phyloP scores from a whole-genome alignment of 2,888 invertebrate genomes.

The Lepeophtheirus nordmannii region DNA sequence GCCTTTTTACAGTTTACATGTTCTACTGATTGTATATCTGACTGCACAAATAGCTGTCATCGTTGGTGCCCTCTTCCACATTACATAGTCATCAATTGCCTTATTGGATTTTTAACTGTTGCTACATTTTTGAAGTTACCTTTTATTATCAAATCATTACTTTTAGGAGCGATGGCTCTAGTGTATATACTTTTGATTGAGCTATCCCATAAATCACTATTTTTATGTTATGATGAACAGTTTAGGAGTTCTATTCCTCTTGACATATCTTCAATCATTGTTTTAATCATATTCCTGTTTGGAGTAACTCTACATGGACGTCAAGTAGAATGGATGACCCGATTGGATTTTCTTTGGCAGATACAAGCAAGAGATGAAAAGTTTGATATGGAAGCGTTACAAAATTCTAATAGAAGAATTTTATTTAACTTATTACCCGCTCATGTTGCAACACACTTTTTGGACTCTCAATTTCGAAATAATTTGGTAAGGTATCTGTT shows the following conservation, averaged over 20 bases:
- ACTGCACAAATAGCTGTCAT: constrained; percentile 40
- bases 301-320: constrained; percentile 68
- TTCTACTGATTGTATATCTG: constrained; percentile 19
- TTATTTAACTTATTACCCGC: constrained; percentile 75
- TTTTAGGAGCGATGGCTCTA: constrained; percentile 59
- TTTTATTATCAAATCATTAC: constrained; percentile 59
- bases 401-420: constrained; percentile 64
- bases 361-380: constrained; percentile 70
- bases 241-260: constrained; percentile 61
- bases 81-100: constrained; percentile 68
- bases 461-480: constrained; percentile 71
- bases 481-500: constrained; percentile 50
- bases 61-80: constrained; percentile 67
- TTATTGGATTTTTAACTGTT: constrained; percentile 65
- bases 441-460: constrained; percentile 78
- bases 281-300: constrained; percentile 62
- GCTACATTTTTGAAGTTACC: constrained; percentile 69
- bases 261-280: constrained; percentile 49
- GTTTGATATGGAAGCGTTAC: constrained; percentile 78
- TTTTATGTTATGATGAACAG: constrained; percentile 62
- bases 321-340: constrained; percentile 66
- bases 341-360: constrained; percentile 44
- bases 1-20: constrained; percentile 45
- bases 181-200: constrained; percentile 65
- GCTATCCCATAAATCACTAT: constrained; percentile 60